Percentiles rank a stretch among this genome's conserved stretches.
These are phyloP conservation scores for Clarias platycephalus DNA, from an alignment of 2,797 vertebrate genomes.

Conservation along the genomic window DNA sequence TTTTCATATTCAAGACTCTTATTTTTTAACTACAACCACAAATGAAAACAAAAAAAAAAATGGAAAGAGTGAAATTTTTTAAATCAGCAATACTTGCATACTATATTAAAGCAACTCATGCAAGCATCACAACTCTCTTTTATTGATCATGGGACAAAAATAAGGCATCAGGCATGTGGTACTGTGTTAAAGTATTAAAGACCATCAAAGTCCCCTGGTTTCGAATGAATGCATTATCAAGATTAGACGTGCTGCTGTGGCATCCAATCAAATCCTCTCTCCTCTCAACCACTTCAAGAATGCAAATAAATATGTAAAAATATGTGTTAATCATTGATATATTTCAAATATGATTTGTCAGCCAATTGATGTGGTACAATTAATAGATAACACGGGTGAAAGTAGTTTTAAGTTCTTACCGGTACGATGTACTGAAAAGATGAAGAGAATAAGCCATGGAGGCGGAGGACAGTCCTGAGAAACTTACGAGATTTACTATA, in stretches of 20 bases:
- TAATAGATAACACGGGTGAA: no score
- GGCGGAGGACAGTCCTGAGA: no score
- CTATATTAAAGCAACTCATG: background rate
- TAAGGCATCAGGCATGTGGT: background rate
- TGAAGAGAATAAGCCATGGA: no score
- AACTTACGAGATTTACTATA: no score
- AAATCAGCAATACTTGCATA: background rate
- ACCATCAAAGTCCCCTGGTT: no score
- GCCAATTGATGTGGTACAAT: no score
- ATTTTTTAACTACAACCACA: conserved; percentile 48
- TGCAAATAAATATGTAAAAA: background rate
- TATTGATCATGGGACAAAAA: background rate
- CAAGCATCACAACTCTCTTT: background rate
- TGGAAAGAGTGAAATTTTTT: background rate
- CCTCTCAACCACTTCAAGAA: background rate
- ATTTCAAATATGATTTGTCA: no score
- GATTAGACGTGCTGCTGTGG: background rate
- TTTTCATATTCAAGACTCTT: conserved; percentile 20
- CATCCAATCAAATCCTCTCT: background rate
- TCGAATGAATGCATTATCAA: background rate
- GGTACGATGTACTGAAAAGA: no score
- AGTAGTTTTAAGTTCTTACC: no score
- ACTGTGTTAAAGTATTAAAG: background rate
- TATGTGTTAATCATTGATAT: no score
- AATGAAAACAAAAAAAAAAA: background rate